Conservation (phyloP, 2,797 vertebrate species). For the Pipistrellus pygmaeus region DNA sequence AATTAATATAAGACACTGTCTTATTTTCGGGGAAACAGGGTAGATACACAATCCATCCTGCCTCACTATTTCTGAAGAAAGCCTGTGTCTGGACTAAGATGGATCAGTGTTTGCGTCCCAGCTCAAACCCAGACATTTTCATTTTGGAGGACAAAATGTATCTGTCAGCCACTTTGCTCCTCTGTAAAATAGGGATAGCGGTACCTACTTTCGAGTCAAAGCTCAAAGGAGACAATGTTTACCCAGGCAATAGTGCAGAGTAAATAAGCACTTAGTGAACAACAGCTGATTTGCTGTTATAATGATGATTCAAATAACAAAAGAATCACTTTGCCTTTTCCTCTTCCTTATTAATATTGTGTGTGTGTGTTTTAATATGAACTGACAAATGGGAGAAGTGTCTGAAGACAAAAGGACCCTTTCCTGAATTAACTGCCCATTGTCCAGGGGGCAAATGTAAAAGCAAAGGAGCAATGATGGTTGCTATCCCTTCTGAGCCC, state of each 20-base stretch:
- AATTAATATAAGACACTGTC: no score
- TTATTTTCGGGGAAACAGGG: no score
- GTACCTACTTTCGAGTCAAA: not conserved
- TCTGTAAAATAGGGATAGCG: not conserved
- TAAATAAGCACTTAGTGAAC: not conserved
- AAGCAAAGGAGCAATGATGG: not conserved
- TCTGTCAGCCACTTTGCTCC: not conserved
- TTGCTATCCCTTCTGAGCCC: not conserved
- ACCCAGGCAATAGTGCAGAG: not conserved
- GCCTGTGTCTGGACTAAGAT: not conserved
- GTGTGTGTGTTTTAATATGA: not conserved
- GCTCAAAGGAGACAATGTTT: not conserved
- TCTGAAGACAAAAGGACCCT: not conserved
- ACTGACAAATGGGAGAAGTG: not conserved
- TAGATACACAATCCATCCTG: no score
- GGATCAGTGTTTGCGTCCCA: not conserved
- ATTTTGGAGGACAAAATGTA: conserved; percentile 13
- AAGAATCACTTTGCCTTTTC: not conserved
- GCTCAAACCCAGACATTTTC: not conserved
- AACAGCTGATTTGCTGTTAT: not conserved
- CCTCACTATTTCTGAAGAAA: not conserved
- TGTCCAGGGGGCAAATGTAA: not conserved
- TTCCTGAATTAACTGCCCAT: not conserved
- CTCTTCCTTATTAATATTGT: not conserved
- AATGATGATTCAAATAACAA: not conserved